These are phyloP conservation scores for Panulirus ornatus DNA, from an alignment of 1,140 invertebrate genomes.

Conservation along the genomic window DNA sequence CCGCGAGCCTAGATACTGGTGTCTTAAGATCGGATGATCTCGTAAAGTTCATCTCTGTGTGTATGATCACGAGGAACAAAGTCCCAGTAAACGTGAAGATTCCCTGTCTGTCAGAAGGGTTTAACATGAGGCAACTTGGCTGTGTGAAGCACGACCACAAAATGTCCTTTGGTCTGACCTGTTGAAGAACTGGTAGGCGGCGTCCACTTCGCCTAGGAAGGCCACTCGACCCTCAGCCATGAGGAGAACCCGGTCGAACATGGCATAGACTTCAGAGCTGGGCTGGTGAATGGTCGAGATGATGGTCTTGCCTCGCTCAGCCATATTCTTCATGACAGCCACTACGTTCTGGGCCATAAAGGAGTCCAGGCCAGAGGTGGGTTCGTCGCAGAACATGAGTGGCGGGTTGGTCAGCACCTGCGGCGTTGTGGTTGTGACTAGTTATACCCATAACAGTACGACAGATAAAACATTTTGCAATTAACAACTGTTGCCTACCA, in stretches of 20 bases:
- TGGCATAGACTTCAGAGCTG: constrained; percentile 92
- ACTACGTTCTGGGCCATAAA: constrained; percentile 95
- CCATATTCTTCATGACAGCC: constrained; percentile 83
- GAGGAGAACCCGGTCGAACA: constrained; percentile 94
- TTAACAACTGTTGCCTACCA: too few relatives aligned
- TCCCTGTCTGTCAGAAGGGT: too few relatives aligned
- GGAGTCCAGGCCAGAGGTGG: constrained; percentile 95
- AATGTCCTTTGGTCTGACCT: constrained; percentile 83
- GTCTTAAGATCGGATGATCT: too few relatives aligned
- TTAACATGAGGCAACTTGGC: too few relatives aligned
- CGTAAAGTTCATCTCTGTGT: too few relatives aligned
- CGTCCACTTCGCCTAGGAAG: constrained; percentile 89
- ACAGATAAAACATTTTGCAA: too few relatives aligned
- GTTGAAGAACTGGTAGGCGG: constrained; percentile 90
- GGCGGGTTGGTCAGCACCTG: constrained; percentile 95
- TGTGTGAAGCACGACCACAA: too few relatives aligned
- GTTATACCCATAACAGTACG: too few relatives aligned
- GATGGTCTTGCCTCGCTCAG: constrained; percentile 88
- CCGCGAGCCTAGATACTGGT: too few relatives aligned
- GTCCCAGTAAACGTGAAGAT: too few relatives aligned
- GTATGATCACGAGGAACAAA: too few relatives aligned
- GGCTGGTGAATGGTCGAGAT: constrained; percentile 98
- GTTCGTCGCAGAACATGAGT: constrained; percentile 97
- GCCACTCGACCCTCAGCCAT: constrained; percentile 95
- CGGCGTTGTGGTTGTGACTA: constrained; percentile 68